Evolutionary conservation across 2,113 vertebrate genomes (phyloP).

Genomic region (Rousettus leschenaultii): DNA sequence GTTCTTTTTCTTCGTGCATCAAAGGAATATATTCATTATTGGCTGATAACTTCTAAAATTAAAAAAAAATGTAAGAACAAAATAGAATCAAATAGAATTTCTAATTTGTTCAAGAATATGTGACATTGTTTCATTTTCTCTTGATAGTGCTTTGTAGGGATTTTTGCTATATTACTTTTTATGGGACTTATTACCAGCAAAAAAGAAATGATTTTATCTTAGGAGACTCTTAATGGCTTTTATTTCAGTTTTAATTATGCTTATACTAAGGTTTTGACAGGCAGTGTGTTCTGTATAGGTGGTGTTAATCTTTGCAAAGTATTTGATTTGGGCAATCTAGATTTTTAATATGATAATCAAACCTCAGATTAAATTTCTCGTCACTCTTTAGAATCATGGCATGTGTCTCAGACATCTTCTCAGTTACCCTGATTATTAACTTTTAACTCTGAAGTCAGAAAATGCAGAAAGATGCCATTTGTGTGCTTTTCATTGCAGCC

Average conservation of each 20-base stretch:
- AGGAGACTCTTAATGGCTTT: not conserved
- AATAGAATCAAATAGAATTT: not conserved
- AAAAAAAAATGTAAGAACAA: not conserved
- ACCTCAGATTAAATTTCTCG: constrained; percentile 34
- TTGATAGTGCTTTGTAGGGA: not conserved
- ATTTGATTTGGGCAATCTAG: constrained; percentile 18
- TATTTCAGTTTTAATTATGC: constrained; percentile 44
- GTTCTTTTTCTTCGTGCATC: not conserved
- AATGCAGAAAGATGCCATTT: not conserved
- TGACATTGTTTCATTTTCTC: not conserved
- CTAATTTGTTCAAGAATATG: not conserved
- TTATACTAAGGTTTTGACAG: constrained; percentile 7
- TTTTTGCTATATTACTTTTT: not conserved
- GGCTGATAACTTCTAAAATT: not conserved
- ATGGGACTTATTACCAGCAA: not conserved
- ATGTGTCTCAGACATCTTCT: not conserved
- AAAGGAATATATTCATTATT: not conserved
- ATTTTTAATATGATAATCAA: constrained; percentile 43
- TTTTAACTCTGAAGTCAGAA: constrained; percentile 63
- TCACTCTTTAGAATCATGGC: constrained; percentile 41
- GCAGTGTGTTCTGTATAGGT: constrained; percentile 8
- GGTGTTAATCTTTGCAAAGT: not conserved
- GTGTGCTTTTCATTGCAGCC: not conserved
- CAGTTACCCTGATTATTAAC: constrained; percentile 33
- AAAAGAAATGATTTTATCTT: constrained; percentile 5